A percentile compares a stretch with the other conserved stretches of the same genome.
Evolutionary conservation across 2,113 vertebrate genomes (phyloP).

Genomic region (Phaethon lepturus): DNA sequence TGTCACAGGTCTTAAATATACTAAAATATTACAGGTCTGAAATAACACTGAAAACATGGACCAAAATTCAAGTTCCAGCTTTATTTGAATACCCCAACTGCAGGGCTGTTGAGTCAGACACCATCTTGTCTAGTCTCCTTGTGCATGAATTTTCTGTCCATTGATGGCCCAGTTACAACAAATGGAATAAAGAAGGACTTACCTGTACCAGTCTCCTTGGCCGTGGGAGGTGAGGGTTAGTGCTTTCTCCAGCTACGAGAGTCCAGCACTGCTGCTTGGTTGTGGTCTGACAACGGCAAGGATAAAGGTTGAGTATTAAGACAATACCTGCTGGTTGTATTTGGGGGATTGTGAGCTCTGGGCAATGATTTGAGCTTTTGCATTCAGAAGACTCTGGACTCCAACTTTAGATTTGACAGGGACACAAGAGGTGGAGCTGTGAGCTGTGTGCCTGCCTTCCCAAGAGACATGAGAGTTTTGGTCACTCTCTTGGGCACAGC

Average conservation of each 20-base stretch:
- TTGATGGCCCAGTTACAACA: neutral
- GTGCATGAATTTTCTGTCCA: neutral
- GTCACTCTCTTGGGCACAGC: neutral
- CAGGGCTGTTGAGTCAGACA: neutral
- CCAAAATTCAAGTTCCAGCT: neutral
- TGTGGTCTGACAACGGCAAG: neutral
- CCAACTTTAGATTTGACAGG: too few species aligned
- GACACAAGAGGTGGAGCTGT: neutral
- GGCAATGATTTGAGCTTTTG: neutral
- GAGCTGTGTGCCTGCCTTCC: neutral
- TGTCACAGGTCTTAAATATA: neutral
- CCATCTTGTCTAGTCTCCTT: neutral
- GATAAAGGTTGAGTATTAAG: neutral
- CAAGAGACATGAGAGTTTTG: neutral
- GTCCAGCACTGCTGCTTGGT: neutral
- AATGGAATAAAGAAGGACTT: neutral
- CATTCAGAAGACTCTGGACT: neutral
- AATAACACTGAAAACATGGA: neutral
- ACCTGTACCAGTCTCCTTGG: neutral
- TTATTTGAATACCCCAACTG: neutral
- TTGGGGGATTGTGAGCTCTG: neutral
- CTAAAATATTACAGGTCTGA: too few species aligned
- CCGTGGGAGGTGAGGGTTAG: neutral
- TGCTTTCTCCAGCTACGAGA: neutral
- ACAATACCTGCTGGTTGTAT: neutral